Base-by-base conservation (phyloP, 2,113 vertebrate species). In the Bombycilla garrulus region DNA sequence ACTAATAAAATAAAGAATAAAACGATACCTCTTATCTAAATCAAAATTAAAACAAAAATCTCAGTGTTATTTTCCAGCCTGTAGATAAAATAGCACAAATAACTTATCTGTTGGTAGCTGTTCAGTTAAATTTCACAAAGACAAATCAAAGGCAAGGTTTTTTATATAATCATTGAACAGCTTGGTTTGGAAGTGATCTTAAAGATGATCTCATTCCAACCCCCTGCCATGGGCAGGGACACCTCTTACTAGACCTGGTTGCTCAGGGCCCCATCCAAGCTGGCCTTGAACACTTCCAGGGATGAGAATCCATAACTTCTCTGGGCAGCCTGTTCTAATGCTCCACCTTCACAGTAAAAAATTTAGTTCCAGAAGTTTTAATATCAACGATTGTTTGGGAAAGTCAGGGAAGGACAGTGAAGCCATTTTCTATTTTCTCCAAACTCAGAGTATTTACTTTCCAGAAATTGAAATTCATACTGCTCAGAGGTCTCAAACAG, bases 391-490 rank as follows among this genome's bases (percentile, higher is more conserved):
- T n/a, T 77, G 18, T 35, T 86, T 65, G 29, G 40, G 29, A 88
- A 94, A 88, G 56, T 86, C 64, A 81, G 21, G n/a, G 50, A 86
- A 94, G 71, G 92, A 88, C 76, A 58, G 33, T 17, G 13, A 94
- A 81, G 19, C 33, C 47, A 83, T 35, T 33, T 80, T 72, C 42
- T 72, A 58, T 93, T 83, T 93, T 38, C 67, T 86, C 14, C 31
- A 81, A 90, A 71, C 35, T 78, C 76, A 86, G 25, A 53, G 48
- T 88, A 86, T 94, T 93, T 93, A 70, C 76, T 86, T 90, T 83
- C 21, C 58, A 93, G 80, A 92, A 87, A 93, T 8, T 53, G 35
- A 76, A 92, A 92, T 73, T 93, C 67, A 47, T 58, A 51, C 29
- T 78, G 42, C 86, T 86, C 22, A 60, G 71, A 90, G 58, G 58